Base-by-base conservation (phyloP, 2,888 invertebrate genomes). In the Apodemia mormo region DNA sequence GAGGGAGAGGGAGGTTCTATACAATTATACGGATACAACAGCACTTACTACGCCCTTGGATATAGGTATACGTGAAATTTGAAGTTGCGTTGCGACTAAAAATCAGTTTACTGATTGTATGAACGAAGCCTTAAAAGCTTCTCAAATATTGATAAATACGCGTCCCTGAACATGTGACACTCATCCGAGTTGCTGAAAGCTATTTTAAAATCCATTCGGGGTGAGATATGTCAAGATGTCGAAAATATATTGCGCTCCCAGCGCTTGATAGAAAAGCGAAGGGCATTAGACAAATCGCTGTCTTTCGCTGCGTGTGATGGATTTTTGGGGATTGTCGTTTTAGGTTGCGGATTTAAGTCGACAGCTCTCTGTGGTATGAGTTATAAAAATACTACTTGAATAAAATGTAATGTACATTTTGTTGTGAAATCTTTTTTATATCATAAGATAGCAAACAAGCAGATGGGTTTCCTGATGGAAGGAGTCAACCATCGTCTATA, bases 211-310 rank as follows among this genome's bases (percentile, higher is more conserved):
- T 49, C 37, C 40, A 54, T 68, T 58, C 40, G 49, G 65, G 52
- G 54, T 54, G 54, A 65, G 54, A 37, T 49, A 37, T 68, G 65
- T 68, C 68, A 68, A 40, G 40, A 65, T 30, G 52, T 65, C 33
- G 65, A 37, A 73, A 75, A 77, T 74, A 73, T 72, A 74, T 76
- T 76, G 74, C 70, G 67, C 70, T 72, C 72, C 72, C 75, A 71
- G 69, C 74, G 64, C 67, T 73, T 75, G 76, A 76, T 77, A 76
- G 74, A 71, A 72, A 72, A 65, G 74, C 58, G 66, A 61, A 70
- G 72, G 72, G 73, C 67, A 71, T 67, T 74, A 74, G 74, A 77
- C 65, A 72, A 74, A 76, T 75, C 33, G 72, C 71, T 68, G 54
- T 72, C 54, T 8, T 72, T 73, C 72, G 70, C 65, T 64, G 66